These are phyloP conservation scores for Hyles vespertilio DNA, from an alignment of 1,140 invertebrate genomes.

Conservation along the genomic window DNA sequence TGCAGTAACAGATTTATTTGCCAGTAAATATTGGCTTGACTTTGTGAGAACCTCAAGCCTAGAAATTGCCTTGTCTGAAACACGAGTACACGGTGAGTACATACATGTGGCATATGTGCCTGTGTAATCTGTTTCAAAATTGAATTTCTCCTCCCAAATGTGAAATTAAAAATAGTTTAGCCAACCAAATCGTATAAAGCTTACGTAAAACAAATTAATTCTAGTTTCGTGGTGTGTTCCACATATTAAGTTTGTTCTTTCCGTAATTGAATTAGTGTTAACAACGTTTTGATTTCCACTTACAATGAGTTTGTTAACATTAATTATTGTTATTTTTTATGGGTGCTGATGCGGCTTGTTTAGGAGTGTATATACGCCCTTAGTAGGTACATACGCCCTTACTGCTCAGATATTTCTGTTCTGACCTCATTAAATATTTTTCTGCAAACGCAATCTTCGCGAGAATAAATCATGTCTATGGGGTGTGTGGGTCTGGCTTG, in stretches of 20 bases:
- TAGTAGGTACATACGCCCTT: background rate
- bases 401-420: constrained; percentile 1
- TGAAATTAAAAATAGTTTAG: background rate
- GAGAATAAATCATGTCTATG: constrained; percentile 27
- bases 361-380: background rate
- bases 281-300: too few species aligned
- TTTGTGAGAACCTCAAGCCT: background rate
- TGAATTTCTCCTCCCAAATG: background rate
- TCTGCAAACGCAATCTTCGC: constrained; percentile 17
- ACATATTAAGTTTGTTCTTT: background rate
- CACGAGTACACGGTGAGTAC: constrained; percentile 2
- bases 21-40: background rate
- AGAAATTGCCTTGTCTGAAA: background rate
- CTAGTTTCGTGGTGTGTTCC: constrained; percentile 1
- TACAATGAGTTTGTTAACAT: too few species aligned
- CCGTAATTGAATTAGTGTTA: constrained; percentile 4
- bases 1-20: constrained; percentile 2
- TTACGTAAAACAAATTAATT: constrained; percentile 3
- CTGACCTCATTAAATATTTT: constrained; percentile 25
- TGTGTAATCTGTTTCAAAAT: too few species aligned
- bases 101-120: too few species aligned
- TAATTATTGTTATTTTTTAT: too few species aligned
- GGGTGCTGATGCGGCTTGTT: too few species aligned
- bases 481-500: constrained; percentile 11
- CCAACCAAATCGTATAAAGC: background rate